Evolutionary conservation across 2,888 invertebrate genomes (phyloP), one percentile per base, ranked within the genome.

Genomic region (Caenorhabditis wallacei): DNA sequence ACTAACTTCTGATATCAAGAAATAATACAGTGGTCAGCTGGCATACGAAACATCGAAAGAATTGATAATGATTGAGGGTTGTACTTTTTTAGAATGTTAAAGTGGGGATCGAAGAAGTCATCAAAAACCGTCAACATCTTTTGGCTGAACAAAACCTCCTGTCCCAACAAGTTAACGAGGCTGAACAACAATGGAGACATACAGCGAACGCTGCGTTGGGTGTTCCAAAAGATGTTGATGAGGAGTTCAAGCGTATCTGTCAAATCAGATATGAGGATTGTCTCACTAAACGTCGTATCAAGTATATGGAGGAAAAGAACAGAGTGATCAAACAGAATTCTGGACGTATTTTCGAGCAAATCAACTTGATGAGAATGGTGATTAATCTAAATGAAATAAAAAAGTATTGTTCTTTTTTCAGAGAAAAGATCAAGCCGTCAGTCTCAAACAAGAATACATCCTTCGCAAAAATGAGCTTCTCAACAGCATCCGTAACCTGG

Each of bases 311-410:
- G 48, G 75, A 75, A 8, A 81, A 81, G 30, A 75, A 69, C 30
- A 24, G 69, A 7, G 8, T 70, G 22, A 43, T 51, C 35, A 70
- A 75, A 10, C 70, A 57, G 18, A 72, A 75, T 51, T 48, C 61
- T 35, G 81, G 75, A 64, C 37, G 64, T 11, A 75, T 81, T 30
- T 70, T 66, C 16, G 81, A 81, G 51, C 70, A 75, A 16, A 71
- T 81, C 64, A 81, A 81, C 43, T 57, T 81, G 53, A 81, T 81
- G 81, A 75, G 75, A 64, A 75, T 81, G 72, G 71, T 80, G 26
- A 3, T 13, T 61, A 24, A 2, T 37, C n/a, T 16, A 18, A 26
- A 43, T 43, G 18, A 48, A 48, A 5, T 48, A 3, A 18, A 54
- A 54, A 13, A n/a, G n/a, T n/a, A n/a, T n/a, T n/a, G n/a, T n/a